Percentiles rank a stretch among this genome's conserved stretches.
Evolutionary conservation across 2,797 vertebrate genomes (phyloP).

Genomic region (Florisuga fusca): DNA sequence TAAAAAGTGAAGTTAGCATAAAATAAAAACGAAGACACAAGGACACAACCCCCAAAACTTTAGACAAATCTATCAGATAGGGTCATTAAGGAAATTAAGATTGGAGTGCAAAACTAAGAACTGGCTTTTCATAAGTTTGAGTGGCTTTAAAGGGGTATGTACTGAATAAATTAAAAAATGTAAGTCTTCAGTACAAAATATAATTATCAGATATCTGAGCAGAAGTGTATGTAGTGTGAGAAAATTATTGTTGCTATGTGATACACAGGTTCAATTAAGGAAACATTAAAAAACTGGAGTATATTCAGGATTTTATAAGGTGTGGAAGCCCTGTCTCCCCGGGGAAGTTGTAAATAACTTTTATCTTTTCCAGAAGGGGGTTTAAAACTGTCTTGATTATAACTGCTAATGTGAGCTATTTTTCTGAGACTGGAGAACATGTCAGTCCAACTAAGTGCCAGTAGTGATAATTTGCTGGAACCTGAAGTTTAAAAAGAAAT

Average conservation of each 20-base stretch:
- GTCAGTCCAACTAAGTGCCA: neutral
- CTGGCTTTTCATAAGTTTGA: neutral
- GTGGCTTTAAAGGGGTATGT: neutral
- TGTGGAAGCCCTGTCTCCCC: neutral
- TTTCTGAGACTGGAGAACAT: neutral
- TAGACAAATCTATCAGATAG: neutral
- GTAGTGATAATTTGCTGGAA: neutral
- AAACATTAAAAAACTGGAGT: neutral
- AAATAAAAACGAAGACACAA: neutral
- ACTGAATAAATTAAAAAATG: neutral
- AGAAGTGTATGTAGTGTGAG: neutral
- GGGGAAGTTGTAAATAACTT: neutral
- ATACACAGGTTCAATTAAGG: neutral
- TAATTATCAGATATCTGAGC: neutral
- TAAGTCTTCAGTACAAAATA: neutral
- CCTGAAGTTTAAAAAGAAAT: neutral
- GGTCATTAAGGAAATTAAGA: neutral
- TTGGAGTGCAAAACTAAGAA: neutral
- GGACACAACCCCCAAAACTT: neutral
- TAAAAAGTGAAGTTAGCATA: neutral
- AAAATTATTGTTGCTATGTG: neutral
- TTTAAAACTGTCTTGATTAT: neutral
- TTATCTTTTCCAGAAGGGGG: neutral
- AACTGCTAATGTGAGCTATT: neutral
- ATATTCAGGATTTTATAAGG: neutral